Evolutionary conservation across 2,113 vertebrate genomes (phyloP).

Genomic region (Cyanoderma ruficeps): DNA sequence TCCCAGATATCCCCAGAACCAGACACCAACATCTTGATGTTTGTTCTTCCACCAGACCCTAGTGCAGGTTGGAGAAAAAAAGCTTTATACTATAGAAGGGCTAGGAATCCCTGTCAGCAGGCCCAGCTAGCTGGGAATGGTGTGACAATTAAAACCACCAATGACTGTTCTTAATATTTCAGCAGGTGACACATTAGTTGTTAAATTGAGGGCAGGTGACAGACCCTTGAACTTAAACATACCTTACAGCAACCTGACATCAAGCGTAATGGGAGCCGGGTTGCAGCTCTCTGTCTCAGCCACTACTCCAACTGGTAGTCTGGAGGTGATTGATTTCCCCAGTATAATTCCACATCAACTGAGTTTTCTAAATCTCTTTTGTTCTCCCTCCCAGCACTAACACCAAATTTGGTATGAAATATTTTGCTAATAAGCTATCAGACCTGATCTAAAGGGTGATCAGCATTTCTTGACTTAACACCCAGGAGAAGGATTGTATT

Average conservation of each 20-base stretch:
- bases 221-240: background rate
- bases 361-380: background rate
- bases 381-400: background rate
- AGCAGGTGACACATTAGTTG: background rate
- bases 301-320: background rate
- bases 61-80: background rate
- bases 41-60: background rate
- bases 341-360: background rate
- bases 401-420: background rate
- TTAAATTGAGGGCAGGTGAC: background rate
- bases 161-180: background rate
- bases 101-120: background rate
- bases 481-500: background rate
- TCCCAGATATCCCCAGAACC: background rate
- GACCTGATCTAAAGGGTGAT: background rate
- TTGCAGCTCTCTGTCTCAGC: background rate
- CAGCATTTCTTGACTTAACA: accelerated
- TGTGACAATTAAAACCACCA: background rate
- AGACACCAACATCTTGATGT: background rate
- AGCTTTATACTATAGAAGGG: background rate
- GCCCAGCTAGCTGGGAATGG: background rate
- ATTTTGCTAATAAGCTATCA: background rate
- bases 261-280: background rate
- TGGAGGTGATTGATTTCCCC: background rate
- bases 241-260: background rate